Evolutionary conservation across 2,797 vertebrate genomes (phyloP).

Genomic region (Galagoides demidoff): DNA sequence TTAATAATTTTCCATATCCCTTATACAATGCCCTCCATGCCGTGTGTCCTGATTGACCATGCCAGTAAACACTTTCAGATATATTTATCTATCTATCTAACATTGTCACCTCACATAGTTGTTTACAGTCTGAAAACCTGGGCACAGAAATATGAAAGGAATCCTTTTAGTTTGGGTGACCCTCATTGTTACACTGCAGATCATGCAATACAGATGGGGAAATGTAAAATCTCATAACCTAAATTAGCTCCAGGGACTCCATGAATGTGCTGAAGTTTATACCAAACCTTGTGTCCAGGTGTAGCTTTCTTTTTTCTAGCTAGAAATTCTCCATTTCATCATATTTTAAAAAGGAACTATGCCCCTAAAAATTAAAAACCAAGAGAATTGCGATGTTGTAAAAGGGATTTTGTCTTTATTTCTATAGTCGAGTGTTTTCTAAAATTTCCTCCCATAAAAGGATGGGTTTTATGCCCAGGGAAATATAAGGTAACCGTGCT

Average conservation of each 20-base stretch:
- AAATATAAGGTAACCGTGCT: not conserved
- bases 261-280: not conserved
- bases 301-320: not conserved
- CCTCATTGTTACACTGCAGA: not conserved
- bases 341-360: not conserved
- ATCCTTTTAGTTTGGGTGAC: not conserved
- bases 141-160: not conserved
- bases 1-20: not conserved
- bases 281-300: not conserved
- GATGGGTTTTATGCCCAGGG: not conserved
- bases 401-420: conserved; percentile 13
- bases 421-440: not conserved
- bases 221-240: conserved; percentile 5
- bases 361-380: not conserved
- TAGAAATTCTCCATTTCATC: not conserved
- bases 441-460: not conserved
- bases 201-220: not conserved
- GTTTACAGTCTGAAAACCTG: not conserved
- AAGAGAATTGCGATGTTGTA: not conserved
- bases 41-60: not conserved
- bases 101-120: not conserved
- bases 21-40: not conserved
- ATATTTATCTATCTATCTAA: not conserved
- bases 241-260: not conserved
- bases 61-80: not conserved